Base-by-base conservation (phyloP, 2,888 invertebrate genomes). In the Drosophila anceps region DNA sequence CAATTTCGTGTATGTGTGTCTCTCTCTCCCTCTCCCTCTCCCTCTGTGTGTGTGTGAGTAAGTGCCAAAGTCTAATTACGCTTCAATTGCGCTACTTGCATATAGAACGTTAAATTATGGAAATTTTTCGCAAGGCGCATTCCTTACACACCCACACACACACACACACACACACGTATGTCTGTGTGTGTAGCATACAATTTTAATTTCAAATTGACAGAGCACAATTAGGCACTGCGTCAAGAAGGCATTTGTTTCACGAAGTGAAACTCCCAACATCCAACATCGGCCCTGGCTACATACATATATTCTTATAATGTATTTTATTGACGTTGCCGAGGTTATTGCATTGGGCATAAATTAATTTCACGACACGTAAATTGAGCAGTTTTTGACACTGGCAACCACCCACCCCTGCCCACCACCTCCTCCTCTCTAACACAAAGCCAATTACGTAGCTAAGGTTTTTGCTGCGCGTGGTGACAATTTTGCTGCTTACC, bases 51-150 rank as follows among this genome's bases (percentile, higher is more conserved):
- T 60, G 69, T 68, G 76, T 71, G 75, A 75, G 81, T 83, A 57
- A 79, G 72, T 78, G 78, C 69, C 76, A 78, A 84, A 84, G 85
- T 91, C 92, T 92, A 92, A 92, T 92, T 92, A 92, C 91, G 89
- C 91, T 91, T 91, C 92, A 92, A 92, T 92, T 92, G 91, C 92
- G 90, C 87, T 73, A 91, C 90, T 90, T 92, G 92, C 92, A 93
- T 93, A 92, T 92, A 93, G 91, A 93, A 92, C 90, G 92, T 79
- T 76, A 91, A 92, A 93, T 93, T 93, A 93, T 93, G 92, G 92
- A 92, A 93, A 93, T 93, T 91, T 87, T 88, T 86, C 73, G 79
- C 82, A 85, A 83, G 85, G 69, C 88, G 83, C 79, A 79, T 88
- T 88, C 80, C 86, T 85, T 88, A 64, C 61, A 57, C 68, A 66